Conservation (phyloP, 2,113 vertebrate genomes). For the Percina caprodes region DNA sequence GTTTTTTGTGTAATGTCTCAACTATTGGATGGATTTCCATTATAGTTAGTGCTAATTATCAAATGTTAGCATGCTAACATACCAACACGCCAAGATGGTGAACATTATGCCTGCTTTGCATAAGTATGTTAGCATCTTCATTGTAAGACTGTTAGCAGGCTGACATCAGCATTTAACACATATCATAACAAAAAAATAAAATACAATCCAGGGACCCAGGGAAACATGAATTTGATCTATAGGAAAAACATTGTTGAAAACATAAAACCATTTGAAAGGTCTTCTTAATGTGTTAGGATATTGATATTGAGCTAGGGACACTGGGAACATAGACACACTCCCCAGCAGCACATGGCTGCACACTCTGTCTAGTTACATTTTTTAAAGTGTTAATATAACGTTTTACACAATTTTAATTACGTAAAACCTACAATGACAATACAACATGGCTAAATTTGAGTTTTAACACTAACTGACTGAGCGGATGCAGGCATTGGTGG, state of each 20-base stretch:
- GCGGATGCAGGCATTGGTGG: slow-evolving; percentile 1
- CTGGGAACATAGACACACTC: too few species aligned
- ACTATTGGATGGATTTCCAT: too few species aligned
- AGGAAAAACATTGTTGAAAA: too few species aligned
- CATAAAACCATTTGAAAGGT: too few species aligned
- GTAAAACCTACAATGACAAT: background rate
- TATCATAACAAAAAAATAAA: too few species aligned
- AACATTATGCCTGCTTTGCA: background rate
- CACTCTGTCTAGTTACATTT: background rate
- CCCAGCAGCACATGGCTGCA: too few species aligned
- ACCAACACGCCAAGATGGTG: background rate
- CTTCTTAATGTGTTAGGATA: too few species aligned
- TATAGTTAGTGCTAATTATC: too few species aligned
- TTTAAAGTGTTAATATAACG: background rate
- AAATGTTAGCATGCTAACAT: background rate
- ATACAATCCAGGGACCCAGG: too few species aligned
- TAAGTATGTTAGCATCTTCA: background rate
- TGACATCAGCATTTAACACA: background rate
- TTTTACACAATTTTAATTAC: background rate
- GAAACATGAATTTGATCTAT: too few species aligned
- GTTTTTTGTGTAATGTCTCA: too few species aligned
- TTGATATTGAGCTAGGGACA: too few species aligned
- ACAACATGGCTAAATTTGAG: background rate
- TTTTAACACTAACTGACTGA: background rate
- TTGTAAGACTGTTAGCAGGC: background rate